Conservation (phyloP, 2,113 vertebrate genomes). For the Phocoena phocoena region DNA sequence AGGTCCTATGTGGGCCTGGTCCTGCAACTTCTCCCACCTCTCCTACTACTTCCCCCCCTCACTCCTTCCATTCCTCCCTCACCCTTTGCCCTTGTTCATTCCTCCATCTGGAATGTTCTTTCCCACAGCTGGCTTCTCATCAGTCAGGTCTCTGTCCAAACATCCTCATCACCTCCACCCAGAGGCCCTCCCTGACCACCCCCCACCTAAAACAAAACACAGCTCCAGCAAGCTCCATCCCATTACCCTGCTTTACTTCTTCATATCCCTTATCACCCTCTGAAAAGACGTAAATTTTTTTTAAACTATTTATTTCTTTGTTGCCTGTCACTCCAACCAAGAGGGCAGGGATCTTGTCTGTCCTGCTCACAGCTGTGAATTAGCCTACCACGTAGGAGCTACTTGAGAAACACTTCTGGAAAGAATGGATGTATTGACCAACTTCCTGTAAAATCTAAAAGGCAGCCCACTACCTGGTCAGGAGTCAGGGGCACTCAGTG, state of each 20-base stretch:
- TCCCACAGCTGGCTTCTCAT: background rate
- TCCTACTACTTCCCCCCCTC: background rate
- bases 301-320: background rate
- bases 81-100: background rate
- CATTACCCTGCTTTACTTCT: background rate
- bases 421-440: background rate
- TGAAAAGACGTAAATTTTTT: background rate
- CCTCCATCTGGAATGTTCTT: background rate
- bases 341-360: background rate
- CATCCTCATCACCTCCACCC: background rate
- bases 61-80: background rate
- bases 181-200: background rate
- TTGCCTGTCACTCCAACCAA: background rate
- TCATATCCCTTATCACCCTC: background rate
- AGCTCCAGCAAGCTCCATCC: background rate
- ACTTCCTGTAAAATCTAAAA: background rate
- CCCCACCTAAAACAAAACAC: background rate
- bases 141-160: background rate
- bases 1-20: background rate
- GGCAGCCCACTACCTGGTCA: background rate
- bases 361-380: background rate
- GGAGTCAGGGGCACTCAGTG: accelerated
- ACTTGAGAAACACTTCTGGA: background rate
- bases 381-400: background rate
- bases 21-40: background rate